Evolutionary conservation across 23 tunicate species (phyloP).

Genomic region (Halocynthia aurantium): DNA sequence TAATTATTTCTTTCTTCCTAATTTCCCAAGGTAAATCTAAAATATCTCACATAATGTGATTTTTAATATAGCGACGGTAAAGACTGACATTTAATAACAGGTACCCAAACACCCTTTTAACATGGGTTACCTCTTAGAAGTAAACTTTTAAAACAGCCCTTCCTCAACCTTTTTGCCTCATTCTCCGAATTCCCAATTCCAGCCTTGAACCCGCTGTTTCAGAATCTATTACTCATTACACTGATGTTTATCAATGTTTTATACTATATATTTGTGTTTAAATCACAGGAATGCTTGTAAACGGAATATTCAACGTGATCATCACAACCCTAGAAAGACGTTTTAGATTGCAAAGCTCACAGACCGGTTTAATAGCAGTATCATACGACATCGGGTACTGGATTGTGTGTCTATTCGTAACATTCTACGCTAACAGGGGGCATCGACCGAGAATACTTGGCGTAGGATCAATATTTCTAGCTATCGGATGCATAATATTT

Average conservation of each 20-base stretch:
- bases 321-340: conserved; percentile 87
- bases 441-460: conserved; percentile 62
- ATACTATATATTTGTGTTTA: too few species aligned
- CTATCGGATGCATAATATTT: conserved; percentile 61
- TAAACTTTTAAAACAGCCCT: too few species aligned
- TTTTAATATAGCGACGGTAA: too few species aligned
- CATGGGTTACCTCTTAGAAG: too few species aligned
- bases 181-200: too few species aligned
- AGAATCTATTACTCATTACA: too few species aligned
- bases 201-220: too few species aligned
- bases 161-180: too few species aligned
- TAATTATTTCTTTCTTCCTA: conserved; percentile 44
- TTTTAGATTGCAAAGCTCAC: conserved; percentile 74
- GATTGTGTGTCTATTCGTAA: conserved; percentile 68
- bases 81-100: too few species aligned
- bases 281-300: conserved; percentile 68
- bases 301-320: conserved; percentile 91
- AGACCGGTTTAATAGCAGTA: conserved; percentile 77
- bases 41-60: too few species aligned
- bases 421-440: conserved; percentile 44
- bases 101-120: too few species aligned
- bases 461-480: conserved; percentile 57
- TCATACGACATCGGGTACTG: conserved; percentile 96
- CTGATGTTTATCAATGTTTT: too few species aligned
- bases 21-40: conserved; percentile 60